Evolutionary conservation across 2,113 vertebrate genomes (phyloP).

Genomic region (Dipodomys ordii): DNA sequence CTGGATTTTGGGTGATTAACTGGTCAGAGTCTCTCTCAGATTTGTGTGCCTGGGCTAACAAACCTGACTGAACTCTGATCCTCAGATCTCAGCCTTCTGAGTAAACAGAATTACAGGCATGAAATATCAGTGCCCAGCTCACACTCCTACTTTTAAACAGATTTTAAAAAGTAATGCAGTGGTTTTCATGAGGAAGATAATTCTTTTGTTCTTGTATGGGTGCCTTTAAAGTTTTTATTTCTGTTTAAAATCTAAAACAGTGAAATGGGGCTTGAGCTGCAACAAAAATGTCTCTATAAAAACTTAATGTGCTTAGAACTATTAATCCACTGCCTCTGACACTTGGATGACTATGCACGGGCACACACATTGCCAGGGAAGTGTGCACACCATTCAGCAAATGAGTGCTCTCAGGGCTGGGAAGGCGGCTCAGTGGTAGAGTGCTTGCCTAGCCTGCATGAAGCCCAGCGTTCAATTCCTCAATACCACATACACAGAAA

Average conservation of each 20-base stretch:
- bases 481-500: no score
- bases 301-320: neutral
- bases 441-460: no score
- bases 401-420: no score
- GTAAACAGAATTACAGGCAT: no score
- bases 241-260: neutral
- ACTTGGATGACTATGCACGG: neutral
- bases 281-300: neutral
- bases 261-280: neutral
- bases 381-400: neutral
- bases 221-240: neutral
- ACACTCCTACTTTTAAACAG: neutral
- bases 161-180: neutral
- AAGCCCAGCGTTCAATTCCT: no score
- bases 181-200: neutral
- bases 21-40: no score
- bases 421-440: no score
- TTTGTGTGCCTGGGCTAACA: no score
- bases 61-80: no score
- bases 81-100: no score
- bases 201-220: neutral
- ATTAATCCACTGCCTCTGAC: neutral
- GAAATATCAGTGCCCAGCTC: no score
- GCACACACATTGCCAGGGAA: neutral
- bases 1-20: no score